These are phyloP conservation scores for Ctenomys sociabilis DNA, from an alignment of 2,113 vertebrate genomes.

Conservation along the genomic window DNA sequence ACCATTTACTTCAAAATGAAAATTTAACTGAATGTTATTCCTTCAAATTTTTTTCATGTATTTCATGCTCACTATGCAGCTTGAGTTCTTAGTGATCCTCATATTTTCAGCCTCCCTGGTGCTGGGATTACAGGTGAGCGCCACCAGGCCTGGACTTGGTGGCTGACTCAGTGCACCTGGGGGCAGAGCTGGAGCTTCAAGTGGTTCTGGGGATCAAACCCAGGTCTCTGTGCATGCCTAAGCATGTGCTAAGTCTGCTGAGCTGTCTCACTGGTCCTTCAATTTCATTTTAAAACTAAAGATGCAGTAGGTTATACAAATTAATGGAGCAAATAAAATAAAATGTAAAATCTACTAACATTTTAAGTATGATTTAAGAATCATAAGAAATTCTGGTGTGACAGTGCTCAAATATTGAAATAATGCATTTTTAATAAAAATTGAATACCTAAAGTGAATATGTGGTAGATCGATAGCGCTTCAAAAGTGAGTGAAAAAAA, in stretches of 20 bases:
- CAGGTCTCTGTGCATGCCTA: no score
- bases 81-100: no score
- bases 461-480: neutral
- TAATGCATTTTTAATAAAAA: conserved; percentile 22
- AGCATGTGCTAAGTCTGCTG: no score
- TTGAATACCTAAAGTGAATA: neutral
- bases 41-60: neutral
- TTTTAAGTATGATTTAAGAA: conserved; percentile 14
- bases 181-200: no score
- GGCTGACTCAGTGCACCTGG: no score
- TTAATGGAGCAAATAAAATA: neutral
- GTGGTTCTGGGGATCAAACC: no score
- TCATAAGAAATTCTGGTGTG: neutral
- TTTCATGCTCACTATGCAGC: no score
- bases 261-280: neutral
- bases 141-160: no score
- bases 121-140: no score
- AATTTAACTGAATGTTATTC: neutral
- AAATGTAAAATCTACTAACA: neutral
- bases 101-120: no score
- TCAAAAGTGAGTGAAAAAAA: neutral
- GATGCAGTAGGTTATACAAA: neutral
- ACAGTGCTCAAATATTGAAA: conserved; percentile 39
- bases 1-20: neutral
- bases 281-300: conserved; percentile 52